These are phyloP conservation scores for Dryobota labecula DNA, from an alignment of 2,888 invertebrate species.

Conservation along the genomic window DNA sequence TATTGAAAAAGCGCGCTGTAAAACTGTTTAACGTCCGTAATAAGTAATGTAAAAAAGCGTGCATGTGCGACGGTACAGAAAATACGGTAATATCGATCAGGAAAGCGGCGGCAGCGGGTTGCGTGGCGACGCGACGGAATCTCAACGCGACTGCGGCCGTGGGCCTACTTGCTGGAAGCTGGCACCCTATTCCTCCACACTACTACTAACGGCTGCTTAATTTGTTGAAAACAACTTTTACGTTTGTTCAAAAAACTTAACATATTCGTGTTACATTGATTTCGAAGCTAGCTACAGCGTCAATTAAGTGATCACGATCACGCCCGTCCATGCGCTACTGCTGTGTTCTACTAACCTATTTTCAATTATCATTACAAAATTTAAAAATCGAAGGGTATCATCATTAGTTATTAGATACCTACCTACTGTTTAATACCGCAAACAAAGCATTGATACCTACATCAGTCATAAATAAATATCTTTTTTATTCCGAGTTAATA, in stretches of 20 bases:
- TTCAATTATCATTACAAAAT: conserved; percentile 56
- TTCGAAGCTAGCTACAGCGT: conserved; percentile 10
- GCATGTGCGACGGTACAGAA: conserved; percentile 70
- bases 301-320: conserved; percentile 39
- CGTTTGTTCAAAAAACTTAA: conserved; percentile 28
- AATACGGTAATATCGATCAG: conserved; percentile 79
- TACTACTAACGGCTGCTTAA: conserved; percentile 39
- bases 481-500: background rate
- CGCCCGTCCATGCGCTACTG: conserved; percentile 16
- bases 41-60: conserved; percentile 73
- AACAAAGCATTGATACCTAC: background rate
- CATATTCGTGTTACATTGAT: conserved; percentile 26
- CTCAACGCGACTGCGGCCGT: conserved; percentile 83
- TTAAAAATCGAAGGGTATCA: no score
- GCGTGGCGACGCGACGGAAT: conserved; percentile 82
- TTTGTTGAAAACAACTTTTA: conserved; percentile 56
- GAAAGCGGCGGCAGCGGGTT: conserved; percentile 71
- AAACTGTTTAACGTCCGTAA: conserved; percentile 74
- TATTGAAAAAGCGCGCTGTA: conserved; percentile 64
- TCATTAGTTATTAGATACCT: background rate
- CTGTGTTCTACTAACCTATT: conserved; percentile 77
- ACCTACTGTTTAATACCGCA: background rate
- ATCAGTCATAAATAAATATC: background rate
- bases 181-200: conserved; percentile 60
- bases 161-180: conserved; percentile 75